These are phyloP conservation scores for Drosophila recens DNA, from an alignment of 2,888 invertebrate species.

Conservation along the genomic window DNA sequence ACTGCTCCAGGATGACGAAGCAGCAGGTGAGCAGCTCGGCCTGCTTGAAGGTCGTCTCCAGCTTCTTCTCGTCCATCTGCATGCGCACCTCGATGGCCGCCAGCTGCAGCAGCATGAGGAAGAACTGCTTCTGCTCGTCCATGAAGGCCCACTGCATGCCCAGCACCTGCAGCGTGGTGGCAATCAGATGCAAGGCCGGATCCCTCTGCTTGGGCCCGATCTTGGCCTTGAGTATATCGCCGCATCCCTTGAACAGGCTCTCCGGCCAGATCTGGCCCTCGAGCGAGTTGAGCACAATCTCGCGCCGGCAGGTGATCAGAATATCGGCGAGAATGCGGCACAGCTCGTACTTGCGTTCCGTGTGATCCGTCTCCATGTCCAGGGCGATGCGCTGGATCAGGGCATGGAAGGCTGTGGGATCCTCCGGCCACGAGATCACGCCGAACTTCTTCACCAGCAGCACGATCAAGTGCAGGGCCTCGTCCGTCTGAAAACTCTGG, in stretches of 20 bases:
- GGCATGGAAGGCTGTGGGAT: constrained; percentile 92
- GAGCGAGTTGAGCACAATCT: constrained; percentile 88
- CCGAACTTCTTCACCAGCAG: constrained; percentile 91
- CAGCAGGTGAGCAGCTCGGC: constrained; percentile 93
- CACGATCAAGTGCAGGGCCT: constrained; percentile 93
- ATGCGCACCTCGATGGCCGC: constrained; percentile 97
- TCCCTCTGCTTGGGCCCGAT: constrained; percentile 95
- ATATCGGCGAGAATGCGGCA: constrained; percentile 92
- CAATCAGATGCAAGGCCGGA: constrained; percentile 93
- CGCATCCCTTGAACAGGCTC: constrained; percentile 92
- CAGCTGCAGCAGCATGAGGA: constrained; percentile 93
- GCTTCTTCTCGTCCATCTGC: constrained; percentile 94
- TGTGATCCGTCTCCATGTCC: constrained; percentile 95
- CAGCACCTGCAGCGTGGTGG: constrained; percentile 91
- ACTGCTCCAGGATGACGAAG: constrained; percentile 92
- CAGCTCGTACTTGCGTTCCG: constrained; percentile 95
- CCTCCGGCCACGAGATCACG: constrained; percentile 90
- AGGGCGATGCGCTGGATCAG: constrained; percentile 93
- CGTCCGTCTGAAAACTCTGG: constrained; percentile 95
- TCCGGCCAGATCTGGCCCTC: constrained; percentile 92
- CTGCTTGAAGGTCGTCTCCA: constrained; percentile 91
- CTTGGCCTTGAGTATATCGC: constrained; percentile 94
- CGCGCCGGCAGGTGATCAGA: constrained; percentile 90
- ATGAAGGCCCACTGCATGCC: constrained; percentile 94
- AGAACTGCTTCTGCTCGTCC: constrained; percentile 92